A percentile compares a stretch with the other conserved stretches of the same genome.
Evolutionary conservation across 2,113 vertebrate genomes (phyloP).

Genomic region (Globicephala melas): DNA sequence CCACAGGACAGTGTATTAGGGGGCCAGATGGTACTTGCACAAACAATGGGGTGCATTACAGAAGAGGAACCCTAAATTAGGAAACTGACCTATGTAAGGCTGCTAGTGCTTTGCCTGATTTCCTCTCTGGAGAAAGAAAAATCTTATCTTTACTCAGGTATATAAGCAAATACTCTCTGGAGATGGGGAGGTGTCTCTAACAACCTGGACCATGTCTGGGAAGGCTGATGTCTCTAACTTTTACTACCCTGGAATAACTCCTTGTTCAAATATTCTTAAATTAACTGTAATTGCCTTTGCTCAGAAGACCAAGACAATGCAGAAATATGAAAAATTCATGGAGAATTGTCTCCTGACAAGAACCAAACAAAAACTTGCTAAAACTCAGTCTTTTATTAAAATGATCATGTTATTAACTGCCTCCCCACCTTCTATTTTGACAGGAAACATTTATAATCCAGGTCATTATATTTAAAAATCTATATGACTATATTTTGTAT

Average conservation of each 20-base stretch:
- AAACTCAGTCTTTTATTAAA: not conserved
- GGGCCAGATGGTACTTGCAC: not conserved
- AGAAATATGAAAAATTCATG: not conserved
- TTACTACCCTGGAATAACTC: not conserved
- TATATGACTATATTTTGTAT: not conserved
- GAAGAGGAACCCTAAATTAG: not conserved
- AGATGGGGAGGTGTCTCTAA: not conserved
- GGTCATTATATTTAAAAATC: not conserved
- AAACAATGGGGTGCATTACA: not conserved
- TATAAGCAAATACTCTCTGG: not conserved
- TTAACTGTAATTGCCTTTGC: not conserved
- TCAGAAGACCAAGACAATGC: not conserved
- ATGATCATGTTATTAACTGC: not conserved
- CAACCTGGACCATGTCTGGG: not conserved
- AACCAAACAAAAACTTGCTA: not conserved
- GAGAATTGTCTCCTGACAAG: not conserved
- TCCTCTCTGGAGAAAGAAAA: not conserved
- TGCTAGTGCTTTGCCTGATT: not conserved
- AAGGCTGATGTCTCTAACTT: not conserved
- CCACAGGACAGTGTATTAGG: not conserved
- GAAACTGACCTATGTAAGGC: not conserved
- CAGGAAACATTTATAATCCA: not conserved
- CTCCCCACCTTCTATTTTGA: not conserved
- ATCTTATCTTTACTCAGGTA: not conserved
- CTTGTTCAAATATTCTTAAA: not conserved